Base-by-base conservation (phyloP, 2,797 vertebrate species). In the Anabacerthia variegaticeps region DNA sequence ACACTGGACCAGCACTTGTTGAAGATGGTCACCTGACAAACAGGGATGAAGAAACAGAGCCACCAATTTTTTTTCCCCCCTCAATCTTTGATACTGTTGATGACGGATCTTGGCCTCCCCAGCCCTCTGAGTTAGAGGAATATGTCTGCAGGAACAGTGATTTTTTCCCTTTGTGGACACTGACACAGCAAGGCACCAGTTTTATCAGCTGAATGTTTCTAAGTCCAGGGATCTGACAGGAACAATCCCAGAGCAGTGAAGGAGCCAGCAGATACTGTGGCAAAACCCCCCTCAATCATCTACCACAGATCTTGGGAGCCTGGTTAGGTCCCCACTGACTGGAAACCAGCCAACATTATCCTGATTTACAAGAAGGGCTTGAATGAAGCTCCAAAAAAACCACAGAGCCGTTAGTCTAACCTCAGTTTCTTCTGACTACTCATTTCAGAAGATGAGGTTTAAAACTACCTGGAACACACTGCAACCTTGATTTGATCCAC, bases 201-300 rank as follows among this genome's bases (percentile, higher is more conserved):
- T 1, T 1, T 18, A 72, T 37, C 39, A 46, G n/a, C 0, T 37
- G 39, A 62, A 37, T 37, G 14, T 62, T 37, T 62, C 7, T 2
- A 46, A 54, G 14, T 44, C 43, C 43, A 10, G 11, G 43, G 43
- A 20, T 46, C 39, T 58, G 52, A 58, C 7, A 9, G 65, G 32
- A 74, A 51, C 36, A 66, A 66, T 51, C 9, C 36, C 36, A 26
- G 27, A 82, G 19, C 19, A 13, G 23, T 37, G 36, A 82, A 54
- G 5, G 12, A 66, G 4, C 34, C 8, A 36, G 15, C 3, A 12
- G 22, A 36, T 11, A 48, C 26, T 43, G 59, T 0, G 2, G 46
- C 12, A 66, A 10, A 10, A 66, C 7, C 1, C 13, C n/a, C 58
- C n/a, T n/a, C 30, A 58, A 54, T 46, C 5, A 59, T 14, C 7